Evolutionary conservation across 1,140 invertebrate species (phyloP), one percentile per base, ranked within the genome.

Genomic region (Lucilia sericata): DNA sequence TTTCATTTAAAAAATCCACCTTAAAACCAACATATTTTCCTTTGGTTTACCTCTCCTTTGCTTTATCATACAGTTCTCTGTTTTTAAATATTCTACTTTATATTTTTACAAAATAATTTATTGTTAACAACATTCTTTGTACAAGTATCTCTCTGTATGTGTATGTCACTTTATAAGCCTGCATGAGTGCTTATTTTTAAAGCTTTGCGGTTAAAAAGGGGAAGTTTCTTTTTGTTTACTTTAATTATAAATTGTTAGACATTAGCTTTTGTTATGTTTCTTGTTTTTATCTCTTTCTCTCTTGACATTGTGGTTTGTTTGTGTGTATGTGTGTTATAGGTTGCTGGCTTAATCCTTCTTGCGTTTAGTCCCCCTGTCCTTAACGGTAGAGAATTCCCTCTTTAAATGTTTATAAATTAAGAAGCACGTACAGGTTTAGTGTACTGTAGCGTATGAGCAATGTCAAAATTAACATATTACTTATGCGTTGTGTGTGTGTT

Each of bases 161-260:
- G 42, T 10, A 42, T 42, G 25, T 30, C 25, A 30, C 25, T 30
- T 30, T 7, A 42, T 42, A 42, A 42, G 42, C 42, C 42, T 42
- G 42, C 5, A 42, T 42, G 42, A 42, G 42, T 42, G 42, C 42
- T 42, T 42, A 42, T 7, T 42, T 42, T 42, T 60, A n/a, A 60
- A 60, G 55, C 55, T 21, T 70, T 70, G n/a, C 3, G 65, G 65
- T 70, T 70, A 25, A 21, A 70, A 21, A 70, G 21, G 65, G 65
- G 65, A 25, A 70, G 8, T 7, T 21, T 70, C 21, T n/a, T 70
- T n/a, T 70, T 70, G 65, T 70, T 70, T 70, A 70, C 19, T 70
- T 70, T 70, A 70, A 70, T 70, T 70, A 70, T 70, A 70, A 70
- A 70, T 70, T 70, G 65, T 70, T 70, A 19, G n/a, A 70, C n/a